phyloP scores from a whole-genome alignment of 2,113 vertebrate genomes.

The Aphyosemion australe region DNA sequence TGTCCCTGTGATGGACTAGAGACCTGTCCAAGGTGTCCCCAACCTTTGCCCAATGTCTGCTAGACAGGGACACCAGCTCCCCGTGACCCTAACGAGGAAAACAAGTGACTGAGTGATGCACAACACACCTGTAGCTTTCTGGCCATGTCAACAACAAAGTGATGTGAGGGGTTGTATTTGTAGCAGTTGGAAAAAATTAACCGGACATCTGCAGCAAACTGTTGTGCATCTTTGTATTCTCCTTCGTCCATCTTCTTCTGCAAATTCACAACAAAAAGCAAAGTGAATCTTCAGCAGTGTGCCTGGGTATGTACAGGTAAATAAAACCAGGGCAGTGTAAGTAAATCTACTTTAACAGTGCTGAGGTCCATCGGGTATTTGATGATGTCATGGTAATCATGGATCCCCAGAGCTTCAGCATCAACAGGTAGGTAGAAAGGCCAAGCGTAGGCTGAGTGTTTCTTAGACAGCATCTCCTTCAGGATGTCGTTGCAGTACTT shows the following conservation, averaged over 20 bases:
- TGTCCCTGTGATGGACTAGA: too few species aligned
- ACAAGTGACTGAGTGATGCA: too few species aligned
- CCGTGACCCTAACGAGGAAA: too few species aligned
- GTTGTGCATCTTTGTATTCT: slow-evolving; percentile 89
- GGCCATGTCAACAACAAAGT: slow-evolving; percentile 90
- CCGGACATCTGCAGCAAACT: slow-evolving; percentile 91
- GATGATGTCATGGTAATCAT: slow-evolving; percentile 97
- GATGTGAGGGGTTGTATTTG: slow-evolving; percentile 96
- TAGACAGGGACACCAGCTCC: too few species aligned
- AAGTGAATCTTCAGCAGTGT: not conserved
- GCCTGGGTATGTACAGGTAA: too few species aligned
- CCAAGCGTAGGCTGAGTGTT: slow-evolving; percentile 91
- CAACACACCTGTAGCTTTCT: slow-evolving; percentile 90
- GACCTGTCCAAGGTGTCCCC: too few species aligned
- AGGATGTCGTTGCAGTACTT: slow-evolving; percentile 90
- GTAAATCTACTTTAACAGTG: slow-evolving; percentile 87
- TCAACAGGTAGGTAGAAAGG: slow-evolving; percentile 98
- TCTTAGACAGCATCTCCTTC: slow-evolving; percentile 94
- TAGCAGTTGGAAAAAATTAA: slow-evolving; percentile 99
- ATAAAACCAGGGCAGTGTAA: not conserved
- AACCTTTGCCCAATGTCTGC: too few species aligned
- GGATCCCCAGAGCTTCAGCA: slow-evolving; percentile 88
- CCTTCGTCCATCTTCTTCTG: slow-evolving; percentile 93
- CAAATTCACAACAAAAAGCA: slow-evolving; percentile 15
- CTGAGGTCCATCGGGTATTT: slow-evolving; percentile 98